Evolutionary conservation across 1,140 invertebrate species (phyloP).

Genomic region (Orius insidiosus): DNA sequence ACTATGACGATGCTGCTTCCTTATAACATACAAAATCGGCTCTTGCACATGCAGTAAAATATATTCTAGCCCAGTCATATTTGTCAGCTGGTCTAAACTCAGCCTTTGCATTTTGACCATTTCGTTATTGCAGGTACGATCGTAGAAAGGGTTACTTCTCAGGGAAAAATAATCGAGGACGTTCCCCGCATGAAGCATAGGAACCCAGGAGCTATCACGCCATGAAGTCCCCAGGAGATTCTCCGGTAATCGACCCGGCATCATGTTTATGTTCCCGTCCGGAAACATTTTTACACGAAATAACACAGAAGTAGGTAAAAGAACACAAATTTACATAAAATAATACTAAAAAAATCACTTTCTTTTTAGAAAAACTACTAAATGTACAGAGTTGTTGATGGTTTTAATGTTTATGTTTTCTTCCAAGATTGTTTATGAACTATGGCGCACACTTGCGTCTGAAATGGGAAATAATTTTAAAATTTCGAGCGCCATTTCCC

Average conservation of each 20-base stretch:
- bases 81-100: slow-evolving; percentile 78
- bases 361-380: no score
- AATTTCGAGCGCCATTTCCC: no score
- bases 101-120: slow-evolving; percentile 89
- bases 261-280: no score
- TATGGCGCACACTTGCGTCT: no score
- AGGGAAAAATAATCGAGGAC: slow-evolving; percentile 95
- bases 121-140: slow-evolving; percentile 92
- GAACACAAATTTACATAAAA: no score
- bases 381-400: no score
- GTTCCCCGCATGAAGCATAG: slow-evolving; percentile 71
- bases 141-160: slow-evolving; percentile 89
- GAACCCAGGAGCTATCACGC: slow-evolving; percentile 89
- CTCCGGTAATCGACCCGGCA: slow-evolving; percentile 28
- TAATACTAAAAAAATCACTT: no score
- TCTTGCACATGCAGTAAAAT: slow-evolving; percentile 89
- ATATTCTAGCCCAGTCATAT: slow-evolving; percentile 92
- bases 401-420: no score
- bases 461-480: no score
- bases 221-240: slow-evolving; percentile 76
- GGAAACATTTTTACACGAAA: no score
- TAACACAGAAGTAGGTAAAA: no score
- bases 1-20: slow-evolving; percentile 85
- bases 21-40: slow-evolving; percentile 91
- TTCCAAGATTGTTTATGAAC: no score